phyloP scores from a whole-genome alignment of 2,113 vertebrate genomes.

The Sphyrna mokarran region DNA sequence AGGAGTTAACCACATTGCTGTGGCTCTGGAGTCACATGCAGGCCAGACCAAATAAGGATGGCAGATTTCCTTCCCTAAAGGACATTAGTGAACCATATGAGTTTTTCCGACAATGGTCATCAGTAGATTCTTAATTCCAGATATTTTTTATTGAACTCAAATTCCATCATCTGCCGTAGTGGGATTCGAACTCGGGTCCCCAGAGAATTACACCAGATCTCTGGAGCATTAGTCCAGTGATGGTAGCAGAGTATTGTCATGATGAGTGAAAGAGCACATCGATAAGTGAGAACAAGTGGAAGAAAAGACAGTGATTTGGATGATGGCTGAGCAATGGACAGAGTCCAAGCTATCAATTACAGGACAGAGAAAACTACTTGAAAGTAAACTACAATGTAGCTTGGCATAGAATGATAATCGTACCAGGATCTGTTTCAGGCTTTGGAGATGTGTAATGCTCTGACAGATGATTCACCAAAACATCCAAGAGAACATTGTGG shows the following conservation, averaged over 20 bases:
- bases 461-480: neutral
- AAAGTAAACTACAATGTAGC: neutral
- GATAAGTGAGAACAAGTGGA: neutral
- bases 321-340: neutral
- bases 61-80: too few relatives aligned
- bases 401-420: neutral
- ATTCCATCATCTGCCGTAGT: too few relatives aligned
- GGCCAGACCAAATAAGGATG: too few relatives aligned
- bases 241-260: neutral
- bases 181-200: too few relatives aligned
- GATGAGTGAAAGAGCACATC: neutral
- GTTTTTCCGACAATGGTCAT: too few relatives aligned
- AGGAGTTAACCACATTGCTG: too few relatives aligned
- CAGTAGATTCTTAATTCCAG: too few relatives aligned
- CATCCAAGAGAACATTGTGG: neutral
- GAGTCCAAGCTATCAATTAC: neutral
- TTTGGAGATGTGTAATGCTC: neutral
- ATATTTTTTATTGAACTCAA: too few relatives aligned
- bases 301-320: neutral
- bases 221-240: too few relatives aligned
- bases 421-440: neutral
- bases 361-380: neutral
- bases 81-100: too few relatives aligned
- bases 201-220: too few relatives aligned
- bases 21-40: too few relatives aligned